Evolutionary conservation across 2,797 vertebrate genomes (phyloP), one percentile per base, ranked within the genome.

Genomic region (Sebastes melanostomus): DNA sequence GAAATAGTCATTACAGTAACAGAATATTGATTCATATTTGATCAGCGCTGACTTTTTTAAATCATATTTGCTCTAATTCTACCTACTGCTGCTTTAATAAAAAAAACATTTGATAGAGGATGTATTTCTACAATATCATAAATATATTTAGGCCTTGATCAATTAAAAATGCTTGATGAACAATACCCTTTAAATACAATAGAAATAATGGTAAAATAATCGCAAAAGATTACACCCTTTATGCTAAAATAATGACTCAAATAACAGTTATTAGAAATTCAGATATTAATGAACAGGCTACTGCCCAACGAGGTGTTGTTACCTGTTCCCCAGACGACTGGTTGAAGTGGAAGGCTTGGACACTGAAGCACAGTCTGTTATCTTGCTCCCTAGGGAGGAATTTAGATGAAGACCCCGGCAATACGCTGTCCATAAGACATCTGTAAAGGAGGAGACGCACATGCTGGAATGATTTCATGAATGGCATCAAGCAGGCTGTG

Each of bases 391-490:
- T 75, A 0, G 30, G 83, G 11, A 89, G 50, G 76, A 87, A 94
- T 77, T 77, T 77, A 8, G 92, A 93, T 12, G 88, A 79, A 1
- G 90, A 93, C 3, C 80, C 78, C 1, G 87, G 87, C 52, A 91
- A 54, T 1, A 90, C 20, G 54, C 87, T 92, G 67, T 94, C 90
- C 55, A 92, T 38, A 13, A 91, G 77, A 86, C 88, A 93, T 72
- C 92, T 94, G 78, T 8, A 58, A 84, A 12, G 16, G 3, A 66
- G 36, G 8, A 62, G 75, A 24, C 71, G 66, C 22, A 78, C 14
- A 54, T 18, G 6, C 32, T 59, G 22, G 56, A 29, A 72, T 12
- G 8, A 65, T 5, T 34, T 10, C 32, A 75, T 6, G 4, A 75
- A 8, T 2, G 8, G 4, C 8, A n/a, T 36, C 0, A 54, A 16